Evolutionary conservation across 2,797 vertebrate species (phyloP).

Genomic region (Coluber constrictor): DNA sequence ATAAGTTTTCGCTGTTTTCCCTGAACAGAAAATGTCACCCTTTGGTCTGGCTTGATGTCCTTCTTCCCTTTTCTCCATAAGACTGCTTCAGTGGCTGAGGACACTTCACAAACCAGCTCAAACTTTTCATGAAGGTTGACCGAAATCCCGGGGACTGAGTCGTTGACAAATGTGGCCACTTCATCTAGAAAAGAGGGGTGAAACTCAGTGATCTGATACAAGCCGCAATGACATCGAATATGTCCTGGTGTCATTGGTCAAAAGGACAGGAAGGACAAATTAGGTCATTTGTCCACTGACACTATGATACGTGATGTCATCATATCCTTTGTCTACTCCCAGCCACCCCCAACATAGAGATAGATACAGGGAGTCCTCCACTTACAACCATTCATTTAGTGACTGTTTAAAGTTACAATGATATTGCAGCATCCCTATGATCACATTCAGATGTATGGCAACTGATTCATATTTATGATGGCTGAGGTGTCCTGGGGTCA

Average conservation of each 20-base stretch:
- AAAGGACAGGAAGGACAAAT: not conserved
- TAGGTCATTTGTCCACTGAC: not conserved
- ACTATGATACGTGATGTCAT: not conserved
- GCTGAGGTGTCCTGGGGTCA: not conserved
- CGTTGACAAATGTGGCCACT: slow-evolving; percentile 79
- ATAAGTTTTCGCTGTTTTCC: slow-evolving; percentile 81
- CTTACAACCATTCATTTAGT: not conserved
- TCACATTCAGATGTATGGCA: not conserved
- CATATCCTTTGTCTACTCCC: not conserved
- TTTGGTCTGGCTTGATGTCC: slow-evolving; percentile 81
- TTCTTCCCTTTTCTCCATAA: slow-evolving; percentile 82
- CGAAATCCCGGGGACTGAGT: slow-evolving; percentile 72
- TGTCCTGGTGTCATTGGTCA: not conserved
- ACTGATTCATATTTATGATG: not conserved
- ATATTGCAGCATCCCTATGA: not conserved
- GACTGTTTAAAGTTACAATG: not conserved
- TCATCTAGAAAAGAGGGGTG: slow-evolving; percentile 69
- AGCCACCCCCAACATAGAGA: not conserved
- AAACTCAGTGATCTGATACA: not conserved
- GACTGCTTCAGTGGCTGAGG: slow-evolving; percentile 65
- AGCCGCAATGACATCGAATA: not conserved
- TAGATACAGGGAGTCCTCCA: not conserved
- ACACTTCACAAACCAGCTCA: slow-evolving; percentile 83
- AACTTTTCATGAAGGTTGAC: slow-evolving; percentile 76
- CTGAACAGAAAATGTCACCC: slow-evolving; percentile 72